Conservation (phyloP, 2,113 vertebrate species). For the Sardina pilchardus region DNA sequence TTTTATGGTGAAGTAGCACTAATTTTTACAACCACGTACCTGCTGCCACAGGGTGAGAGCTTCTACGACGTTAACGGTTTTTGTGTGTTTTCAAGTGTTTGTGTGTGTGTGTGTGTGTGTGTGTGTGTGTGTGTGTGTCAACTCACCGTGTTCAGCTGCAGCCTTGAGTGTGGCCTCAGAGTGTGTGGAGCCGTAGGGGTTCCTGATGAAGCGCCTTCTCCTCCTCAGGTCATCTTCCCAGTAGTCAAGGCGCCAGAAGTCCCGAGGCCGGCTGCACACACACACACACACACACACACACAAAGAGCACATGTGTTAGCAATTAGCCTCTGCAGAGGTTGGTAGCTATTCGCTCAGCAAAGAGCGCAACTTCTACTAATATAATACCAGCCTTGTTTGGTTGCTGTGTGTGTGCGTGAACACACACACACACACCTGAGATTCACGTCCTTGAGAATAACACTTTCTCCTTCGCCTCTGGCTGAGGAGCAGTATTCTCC, state of each 20-base stretch:
- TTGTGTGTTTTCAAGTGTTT: constrained; percentile 20
- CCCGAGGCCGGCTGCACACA: constrained; percentile 86
- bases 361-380: background rate
- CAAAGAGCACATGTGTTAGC: constrained; percentile 85
- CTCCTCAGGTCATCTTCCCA: constrained; percentile 99
- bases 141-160: constrained; percentile 92
- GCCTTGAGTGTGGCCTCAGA: constrained; percentile 93
- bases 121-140: constrained; percentile 39
- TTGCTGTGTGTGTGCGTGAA: constrained; percentile 47
- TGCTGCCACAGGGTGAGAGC: constrained; percentile 63
- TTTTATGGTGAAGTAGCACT: constrained; percentile 65
- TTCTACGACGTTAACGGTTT: constrained; percentile 29
- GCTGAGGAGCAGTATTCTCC: constrained; percentile 70
- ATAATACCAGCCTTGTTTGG: constrained; percentile 94
- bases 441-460: constrained; percentile 84
- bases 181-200: constrained; percentile 96
- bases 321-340: constrained; percentile 92
- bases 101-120: background rate
- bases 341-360: constrained; percentile 66
- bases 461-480: constrained; percentile 80
- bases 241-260: constrained; percentile 99
- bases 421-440: constrained; percentile 72
- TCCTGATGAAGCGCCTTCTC: constrained; percentile 94
- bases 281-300: constrained; percentile 6
- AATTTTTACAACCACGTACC: constrained; percentile 72